Conservation (phyloP, 2,888 invertebrate genomes). For the Pedicia rivosa region DNA sequence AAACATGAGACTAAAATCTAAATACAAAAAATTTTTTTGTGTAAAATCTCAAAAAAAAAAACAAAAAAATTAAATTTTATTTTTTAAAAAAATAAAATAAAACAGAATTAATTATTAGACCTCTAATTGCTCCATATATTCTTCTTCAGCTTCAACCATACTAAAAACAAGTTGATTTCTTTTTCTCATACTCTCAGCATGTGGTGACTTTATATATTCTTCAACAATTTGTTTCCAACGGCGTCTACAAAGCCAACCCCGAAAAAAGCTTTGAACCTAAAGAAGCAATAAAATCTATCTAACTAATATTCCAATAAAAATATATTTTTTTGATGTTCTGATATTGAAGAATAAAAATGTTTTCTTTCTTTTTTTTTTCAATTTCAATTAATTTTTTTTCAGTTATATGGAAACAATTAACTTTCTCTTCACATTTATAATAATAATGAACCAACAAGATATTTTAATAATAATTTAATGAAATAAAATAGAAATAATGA, state of each 20-base stretch:
- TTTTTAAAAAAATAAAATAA: not conserved
- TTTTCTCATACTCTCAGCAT: constrained; percentile 87
- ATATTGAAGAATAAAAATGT: constrained; percentile 19
- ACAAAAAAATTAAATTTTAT: not conserved
- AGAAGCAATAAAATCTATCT: not conserved
- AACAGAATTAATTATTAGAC: constrained; percentile 22
- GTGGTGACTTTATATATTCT: constrained; percentile 85
- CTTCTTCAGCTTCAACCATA: constrained; percentile 88
- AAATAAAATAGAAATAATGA: too few species aligned
- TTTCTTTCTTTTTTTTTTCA: constrained; percentile 18
- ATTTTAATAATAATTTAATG: too few species aligned
- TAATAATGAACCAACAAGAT: too few species aligned
- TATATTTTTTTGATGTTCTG: not conserved
- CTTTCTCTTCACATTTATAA: too few species aligned
- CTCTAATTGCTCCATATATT: constrained; percentile 82
- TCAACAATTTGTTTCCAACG: constrained; percentile 92
- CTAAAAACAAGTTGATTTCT: constrained; percentile 76
- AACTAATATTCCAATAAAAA: not conserved
- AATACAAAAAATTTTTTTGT: constrained; percentile 6
- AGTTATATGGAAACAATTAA: too few species aligned
- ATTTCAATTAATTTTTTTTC: too few species aligned
- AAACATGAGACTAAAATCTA: constrained; percentile 66
- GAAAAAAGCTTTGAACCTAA: constrained; percentile 64
- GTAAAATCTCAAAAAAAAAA: not conserved
- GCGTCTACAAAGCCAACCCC: constrained; percentile 81